These are phyloP conservation scores for Dendroctonus valens DNA, from an alignment of 1,140 invertebrate genomes.

Conservation along the genomic window DNA sequence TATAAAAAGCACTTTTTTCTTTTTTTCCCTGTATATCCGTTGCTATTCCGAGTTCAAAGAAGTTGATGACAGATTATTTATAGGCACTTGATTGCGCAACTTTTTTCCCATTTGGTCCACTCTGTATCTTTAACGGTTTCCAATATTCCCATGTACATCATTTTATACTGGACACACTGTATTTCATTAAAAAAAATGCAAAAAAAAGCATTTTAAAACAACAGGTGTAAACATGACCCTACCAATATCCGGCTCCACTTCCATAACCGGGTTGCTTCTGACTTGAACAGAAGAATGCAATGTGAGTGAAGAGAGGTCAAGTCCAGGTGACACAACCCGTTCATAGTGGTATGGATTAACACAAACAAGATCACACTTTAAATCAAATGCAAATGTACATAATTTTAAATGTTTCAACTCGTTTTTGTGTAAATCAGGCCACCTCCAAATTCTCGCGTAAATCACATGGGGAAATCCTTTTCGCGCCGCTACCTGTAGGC, in stretches of 20 bases:
- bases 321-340: slow-evolving; percentile 94
- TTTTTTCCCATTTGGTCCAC: too few species aligned
- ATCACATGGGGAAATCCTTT: slow-evolving; percentile 99
- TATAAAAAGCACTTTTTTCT: too few species aligned
- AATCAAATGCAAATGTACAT: slow-evolving; percentile 90
- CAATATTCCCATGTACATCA: too few species aligned
- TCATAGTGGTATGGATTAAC: slow-evolving; percentile 99
- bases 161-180: too few species aligned
- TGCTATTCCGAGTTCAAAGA: too few species aligned
- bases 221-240: not conserved
- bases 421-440: slow-evolving; percentile 98
- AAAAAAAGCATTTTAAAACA: too few species aligned
- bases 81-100: too few species aligned
- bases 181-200: too few species aligned
- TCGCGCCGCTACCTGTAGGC: slow-evolving; percentile 95
- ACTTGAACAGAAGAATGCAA: slow-evolving; percentile 68
- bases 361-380: slow-evolving; percentile 95
- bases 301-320: slow-evolving; percentile 84
- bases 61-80: too few species aligned
- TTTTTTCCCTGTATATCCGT: too few species aligned
- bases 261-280: slow-evolving; percentile 59
- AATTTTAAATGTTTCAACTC: slow-evolving; percentile 97
- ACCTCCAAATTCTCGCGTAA: slow-evolving; percentile 96
- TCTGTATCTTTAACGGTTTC: too few species aligned
- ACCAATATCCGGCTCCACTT: slow-evolving; percentile 69